Conservation (phyloP, 1,140 invertebrate genomes). For the Drosophila obscura region DNA sequence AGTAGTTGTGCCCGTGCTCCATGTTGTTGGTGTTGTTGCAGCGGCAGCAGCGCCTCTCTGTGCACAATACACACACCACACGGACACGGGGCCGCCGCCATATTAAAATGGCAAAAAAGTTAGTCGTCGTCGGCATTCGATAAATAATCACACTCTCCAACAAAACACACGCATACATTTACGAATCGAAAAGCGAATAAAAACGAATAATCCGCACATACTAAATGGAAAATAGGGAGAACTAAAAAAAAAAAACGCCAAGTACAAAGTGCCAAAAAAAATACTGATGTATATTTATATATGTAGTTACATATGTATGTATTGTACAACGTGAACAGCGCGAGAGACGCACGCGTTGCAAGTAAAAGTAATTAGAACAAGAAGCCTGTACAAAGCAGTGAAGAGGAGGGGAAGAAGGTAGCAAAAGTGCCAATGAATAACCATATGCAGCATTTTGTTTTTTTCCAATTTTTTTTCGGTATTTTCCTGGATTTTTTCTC, state of each 20-base stretch:
- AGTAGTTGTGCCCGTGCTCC: conserved; percentile 45
- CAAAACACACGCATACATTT: too few relatives aligned
- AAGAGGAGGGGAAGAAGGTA: conserved; percentile 21
- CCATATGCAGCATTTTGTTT: conserved; percentile 29
- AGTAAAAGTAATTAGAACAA: conserved; percentile 66
- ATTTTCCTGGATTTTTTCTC: conserved; percentile 42
- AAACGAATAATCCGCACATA: conserved; percentile 37
- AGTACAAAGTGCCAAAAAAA: conserved; percentile 47
- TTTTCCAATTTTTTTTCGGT: conserved; percentile 8
- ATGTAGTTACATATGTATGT: conserved; percentile 10
- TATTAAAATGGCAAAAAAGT: conserved; percentile 60
- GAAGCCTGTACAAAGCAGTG: conserved; percentile 44
- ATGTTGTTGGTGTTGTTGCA: conserved; percentile 44
- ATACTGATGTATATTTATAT: conserved; percentile 12
- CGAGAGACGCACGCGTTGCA: conserved; percentile 44
- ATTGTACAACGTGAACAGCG: conserved; percentile 29
- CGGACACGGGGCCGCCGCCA: conserved; percentile 29
- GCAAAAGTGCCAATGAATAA: conserved; percentile 51
- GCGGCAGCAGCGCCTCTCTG: conserved; percentile 34
- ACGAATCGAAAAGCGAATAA: conserved; percentile 9
- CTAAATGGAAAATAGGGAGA: conserved; percentile 7
- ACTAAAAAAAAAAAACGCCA: conserved; percentile 14
- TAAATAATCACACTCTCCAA: conserved; percentile 4
- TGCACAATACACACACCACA: conserved; percentile 59
- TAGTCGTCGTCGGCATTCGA: conserved; percentile 34